Evolutionary conservation across 2,113 vertebrate species (phyloP), one percentile per base, ranked within the genome.

Genomic region (Nansenia antarctica): DNA sequence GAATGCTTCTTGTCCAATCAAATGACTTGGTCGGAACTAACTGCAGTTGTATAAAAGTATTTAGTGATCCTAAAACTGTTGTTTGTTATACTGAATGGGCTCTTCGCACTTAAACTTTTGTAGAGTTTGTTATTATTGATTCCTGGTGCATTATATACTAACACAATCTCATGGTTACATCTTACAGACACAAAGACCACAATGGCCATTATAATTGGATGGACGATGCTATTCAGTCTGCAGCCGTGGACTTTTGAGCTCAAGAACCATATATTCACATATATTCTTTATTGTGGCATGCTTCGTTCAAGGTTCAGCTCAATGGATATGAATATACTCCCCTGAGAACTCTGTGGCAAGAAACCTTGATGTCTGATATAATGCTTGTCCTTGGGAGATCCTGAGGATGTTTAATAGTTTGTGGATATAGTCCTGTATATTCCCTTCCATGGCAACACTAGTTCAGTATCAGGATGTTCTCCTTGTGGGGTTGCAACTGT

Each of bases 301-400:
- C 12, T 60, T 69, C 57, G 39, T 60, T 32, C 55, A 59, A 69
- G 67, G 57, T 61, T 45, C 53, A 22, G 7, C 18, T 42, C 54
- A 66, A 27, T 37, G 62, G 42, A 53, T 53, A 35, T 22, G n/a
- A 60, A 59, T 39, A 31, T 54, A n/a, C 30, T 34, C 58, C 67
- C 58, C 1, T 1, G 58, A 20, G 60, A 62, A 35, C 42, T 12
- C 12, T 58, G 11, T 62, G 58, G 2, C 42, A 26, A 1, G 20
- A 30, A 63, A 27, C 45, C 26, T 35, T 63, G 47, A 62, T 26
- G 49, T 35, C 27, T 18, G 31, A 30, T 57, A 67, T 57, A 57
- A 67, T 62, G 29, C 45, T 27, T 11, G 45, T 54, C 67, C 30
- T 70, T 32, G 24, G 18, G 15, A 26, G 18, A 42, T 42, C 1